phyloP scores from a whole-genome alignment of 2,888 invertebrate species.

The Drosophila infuscata region DNA sequence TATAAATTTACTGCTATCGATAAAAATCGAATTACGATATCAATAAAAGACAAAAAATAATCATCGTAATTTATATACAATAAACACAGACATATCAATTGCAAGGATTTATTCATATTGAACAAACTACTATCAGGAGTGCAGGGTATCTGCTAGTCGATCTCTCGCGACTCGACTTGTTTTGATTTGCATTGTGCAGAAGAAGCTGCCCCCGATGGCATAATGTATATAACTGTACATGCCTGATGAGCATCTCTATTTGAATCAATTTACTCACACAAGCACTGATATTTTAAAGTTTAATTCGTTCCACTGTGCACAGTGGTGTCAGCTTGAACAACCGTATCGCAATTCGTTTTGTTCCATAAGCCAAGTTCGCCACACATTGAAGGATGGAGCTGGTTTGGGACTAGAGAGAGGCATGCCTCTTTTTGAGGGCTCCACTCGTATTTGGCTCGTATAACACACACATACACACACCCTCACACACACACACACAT shows the following conservation, averaged over 20 bases:
- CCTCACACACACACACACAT: conserved; percentile 5
- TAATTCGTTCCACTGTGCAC: conserved; percentile 40
- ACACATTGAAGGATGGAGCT: conserved; percentile 14
- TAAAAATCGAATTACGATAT: background rate
- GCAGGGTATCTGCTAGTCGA: background rate
- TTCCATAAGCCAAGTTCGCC: conserved; percentile 20
- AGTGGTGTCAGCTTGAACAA: conserved; percentile 36
- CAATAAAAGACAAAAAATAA: background rate
- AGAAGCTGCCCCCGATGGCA: background rate
- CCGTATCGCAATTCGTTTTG: conserved; percentile 1
- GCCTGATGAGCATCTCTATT: background rate
- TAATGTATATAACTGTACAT: background rate
- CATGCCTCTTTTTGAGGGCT: conserved; percentile 14
- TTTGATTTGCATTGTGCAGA: no score
- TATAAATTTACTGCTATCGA: background rate
- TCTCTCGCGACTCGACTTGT: no score
- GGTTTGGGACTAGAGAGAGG: background rate
- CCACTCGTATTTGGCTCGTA: conserved; percentile 28
- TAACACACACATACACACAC: conserved; percentile 16
- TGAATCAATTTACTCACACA: background rate
- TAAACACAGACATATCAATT: background rate
- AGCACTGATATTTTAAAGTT: background rate
- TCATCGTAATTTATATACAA: no score
- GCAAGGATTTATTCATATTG: background rate
- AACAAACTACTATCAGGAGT: background rate